A percentile compares a stretch with the other conserved stretches of the same genome.
Evolutionary conservation across 1,140 invertebrate genomes (phyloP).

Genomic region (Caenorhabditis briggsae): DNA sequence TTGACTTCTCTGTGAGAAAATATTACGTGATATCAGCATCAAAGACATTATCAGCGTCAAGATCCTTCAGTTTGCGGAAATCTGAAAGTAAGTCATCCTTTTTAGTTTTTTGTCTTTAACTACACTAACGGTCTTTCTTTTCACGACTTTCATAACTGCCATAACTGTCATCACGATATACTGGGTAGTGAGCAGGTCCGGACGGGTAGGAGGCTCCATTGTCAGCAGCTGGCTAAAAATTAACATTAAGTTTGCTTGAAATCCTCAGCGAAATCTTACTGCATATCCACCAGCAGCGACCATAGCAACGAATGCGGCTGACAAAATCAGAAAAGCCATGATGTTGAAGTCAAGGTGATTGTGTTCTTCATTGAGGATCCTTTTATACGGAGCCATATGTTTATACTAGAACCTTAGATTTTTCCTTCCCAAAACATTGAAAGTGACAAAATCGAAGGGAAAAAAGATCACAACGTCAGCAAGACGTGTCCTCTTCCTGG

Average conservation of each 20-base stretch:
- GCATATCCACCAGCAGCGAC: not conserved
- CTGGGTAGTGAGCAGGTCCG: not conserved
- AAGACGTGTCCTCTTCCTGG: not conserved
- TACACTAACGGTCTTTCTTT: not conserved
- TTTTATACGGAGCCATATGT: not conserved
- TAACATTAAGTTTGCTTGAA: not conserved
- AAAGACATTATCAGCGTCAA: not conserved
- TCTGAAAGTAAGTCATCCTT: not conserved
- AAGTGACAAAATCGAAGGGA: not conserved
- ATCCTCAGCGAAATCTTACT: not conserved
- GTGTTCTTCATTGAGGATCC: not conserved
- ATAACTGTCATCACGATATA: not conserved
- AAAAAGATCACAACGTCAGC: not conserved
- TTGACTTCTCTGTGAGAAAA: too few species aligned
- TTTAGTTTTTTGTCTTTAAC: not conserved
- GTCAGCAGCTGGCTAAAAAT: not conserved
- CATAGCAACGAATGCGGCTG: not conserved
- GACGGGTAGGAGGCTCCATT: not conserved
- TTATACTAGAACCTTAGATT: not conserved
- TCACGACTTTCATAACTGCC: not conserved
- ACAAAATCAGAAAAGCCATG: not conserved
- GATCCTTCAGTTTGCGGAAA: constrained; percentile 34
- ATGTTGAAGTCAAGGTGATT: constrained; percentile 26
- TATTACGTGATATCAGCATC: constrained; percentile 3
- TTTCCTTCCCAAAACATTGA: not conserved